Conservation (phyloP, 1,140 invertebrate species). For the Zeugodacus cucurbitae region DNA sequence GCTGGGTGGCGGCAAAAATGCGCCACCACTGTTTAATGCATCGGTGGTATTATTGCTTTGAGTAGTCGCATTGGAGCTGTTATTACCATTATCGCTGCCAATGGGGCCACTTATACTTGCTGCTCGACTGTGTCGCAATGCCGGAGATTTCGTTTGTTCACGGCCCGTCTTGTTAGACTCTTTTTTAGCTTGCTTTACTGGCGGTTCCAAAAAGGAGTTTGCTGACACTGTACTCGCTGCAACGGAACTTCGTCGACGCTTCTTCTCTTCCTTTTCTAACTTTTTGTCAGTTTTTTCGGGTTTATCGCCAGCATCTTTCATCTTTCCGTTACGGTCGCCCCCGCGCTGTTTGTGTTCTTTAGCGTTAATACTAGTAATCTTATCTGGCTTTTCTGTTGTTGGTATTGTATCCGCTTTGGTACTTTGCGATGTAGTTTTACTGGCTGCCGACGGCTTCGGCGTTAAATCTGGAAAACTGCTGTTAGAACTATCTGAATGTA, state of each 20-base stretch:
- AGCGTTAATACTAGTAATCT: constrained; percentile 49
- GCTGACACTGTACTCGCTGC: constrained; percentile 42
- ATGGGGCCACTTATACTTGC: constrained; percentile 14
- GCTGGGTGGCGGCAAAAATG: background rate
- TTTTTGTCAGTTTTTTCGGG: constrained; percentile 48
- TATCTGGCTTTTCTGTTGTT: background rate
- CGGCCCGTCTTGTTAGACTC: constrained; percentile 53
- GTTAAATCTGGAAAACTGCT: constrained; percentile 63
- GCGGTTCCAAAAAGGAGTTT: constrained; percentile 56
- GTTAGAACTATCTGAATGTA: constrained; percentile 64
- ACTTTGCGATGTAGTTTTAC: background rate
- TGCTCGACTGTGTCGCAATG: constrained; percentile 47
- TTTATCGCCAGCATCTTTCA: background rate
- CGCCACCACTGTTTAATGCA: constrained; percentile 36
- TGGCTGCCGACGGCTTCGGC: background rate
- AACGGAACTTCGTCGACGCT: constrained; percentile 69
- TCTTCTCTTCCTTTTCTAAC: constrained; percentile 69
- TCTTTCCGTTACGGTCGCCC: constrained; percentile 47
- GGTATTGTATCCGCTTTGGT: background rate
- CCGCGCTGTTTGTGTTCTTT: constrained; percentile 65
- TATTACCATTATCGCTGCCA: background rate
- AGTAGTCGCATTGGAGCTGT: background rate
- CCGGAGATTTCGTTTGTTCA: constrained; percentile 61
- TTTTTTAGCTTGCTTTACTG: constrained; percentile 59
- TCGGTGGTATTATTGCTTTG: background rate